Base-by-base conservation (phyloP, 2,888 invertebrate genomes). In the Xiphydria camelus region DNA sequence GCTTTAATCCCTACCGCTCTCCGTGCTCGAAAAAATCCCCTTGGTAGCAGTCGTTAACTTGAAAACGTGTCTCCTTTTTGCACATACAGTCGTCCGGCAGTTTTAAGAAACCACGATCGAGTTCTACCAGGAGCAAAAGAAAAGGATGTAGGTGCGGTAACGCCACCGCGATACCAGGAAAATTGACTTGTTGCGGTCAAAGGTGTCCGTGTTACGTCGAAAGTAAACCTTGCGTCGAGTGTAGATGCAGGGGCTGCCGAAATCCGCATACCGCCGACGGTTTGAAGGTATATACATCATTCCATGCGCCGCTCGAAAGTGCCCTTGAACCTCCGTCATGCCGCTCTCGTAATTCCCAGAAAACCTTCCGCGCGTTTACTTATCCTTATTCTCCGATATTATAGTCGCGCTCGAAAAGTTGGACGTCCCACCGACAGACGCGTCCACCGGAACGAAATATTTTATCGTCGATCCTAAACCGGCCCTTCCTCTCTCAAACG, bases 151-250 rank as follows among this genome's bases (percentile, higher is more conserved):
- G 94, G 47, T 95, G 95, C 78, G 94, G 94, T 3, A 91, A 91
- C 76, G 91, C 93, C 1, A 91, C 94, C 0, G 85, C 90, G 1
- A 88, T 88, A 12, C 93, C 94, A 0, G 93, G 93, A 3, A 93
- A 91, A 72, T 76, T 94, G 31, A 94, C 94, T 0, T 96, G 95
- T 69, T 93, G 94, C 67, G 94, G 94, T 0, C 94, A 94, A 71
- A 79, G 95, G 51, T 96, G 95, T 77, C 93, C 94, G 0, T 96
- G 95, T 76, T 96, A 95, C 75, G 91, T 92, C 3, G 90, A 90
- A 55, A 89, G 90, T 56, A 90, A 91, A 72, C 88, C 91, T 0
- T 96, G 95, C 70, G 81, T 88, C 4, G 91, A 90, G 62, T 96
- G 96, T 77, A 88, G 89, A 72, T 96, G 95, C 77, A 83, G 90